Evolutionary conservation across 2,113 vertebrate genomes (phyloP).

Genomic region (Rissa tridactyla): DNA sequence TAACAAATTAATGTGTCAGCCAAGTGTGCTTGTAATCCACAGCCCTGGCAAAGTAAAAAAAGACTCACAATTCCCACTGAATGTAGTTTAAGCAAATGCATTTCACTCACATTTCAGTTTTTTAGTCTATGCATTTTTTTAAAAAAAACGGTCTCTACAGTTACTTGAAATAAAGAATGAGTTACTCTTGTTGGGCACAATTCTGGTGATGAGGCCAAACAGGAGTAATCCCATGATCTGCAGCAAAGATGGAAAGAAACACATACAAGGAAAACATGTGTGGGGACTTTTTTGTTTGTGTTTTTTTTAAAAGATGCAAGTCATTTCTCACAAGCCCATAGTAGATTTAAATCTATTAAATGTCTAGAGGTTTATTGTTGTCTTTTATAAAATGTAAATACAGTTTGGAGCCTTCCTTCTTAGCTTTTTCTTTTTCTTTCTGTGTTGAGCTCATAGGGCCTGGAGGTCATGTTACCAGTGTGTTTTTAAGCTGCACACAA

Average conservation of each 20-base stretch:
- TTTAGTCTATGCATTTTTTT: not conserved
- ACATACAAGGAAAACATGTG: not conserved
- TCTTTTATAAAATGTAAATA: constrained; percentile 37
- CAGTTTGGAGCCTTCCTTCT: constrained; percentile 40
- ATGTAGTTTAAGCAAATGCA: not conserved
- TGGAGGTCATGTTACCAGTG: constrained; percentile 62
- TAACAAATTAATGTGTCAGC: not conserved
- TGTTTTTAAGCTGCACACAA: constrained; percentile 74
- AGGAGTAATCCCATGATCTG: not conserved
- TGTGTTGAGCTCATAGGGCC: constrained; percentile 31
- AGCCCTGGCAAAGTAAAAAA: not conserved
- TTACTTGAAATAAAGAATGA: not conserved
- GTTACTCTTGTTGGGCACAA: not conserved
- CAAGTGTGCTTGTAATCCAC: not conserved
- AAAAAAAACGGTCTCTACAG: not conserved
- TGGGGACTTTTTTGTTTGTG: not conserved
- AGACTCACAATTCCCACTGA: not conserved
- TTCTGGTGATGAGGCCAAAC: not conserved
- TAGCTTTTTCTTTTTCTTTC: constrained; percentile 35
- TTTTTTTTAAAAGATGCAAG: not conserved
- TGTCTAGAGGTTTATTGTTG: not conserved
- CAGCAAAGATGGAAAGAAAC: not conserved
- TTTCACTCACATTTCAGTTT: not conserved
- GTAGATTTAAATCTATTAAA: not conserved
- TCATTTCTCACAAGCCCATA: not conserved